Base-by-base conservation (phyloP, 2,113 vertebrate genomes). In the Hemichromis elongatus region DNA sequence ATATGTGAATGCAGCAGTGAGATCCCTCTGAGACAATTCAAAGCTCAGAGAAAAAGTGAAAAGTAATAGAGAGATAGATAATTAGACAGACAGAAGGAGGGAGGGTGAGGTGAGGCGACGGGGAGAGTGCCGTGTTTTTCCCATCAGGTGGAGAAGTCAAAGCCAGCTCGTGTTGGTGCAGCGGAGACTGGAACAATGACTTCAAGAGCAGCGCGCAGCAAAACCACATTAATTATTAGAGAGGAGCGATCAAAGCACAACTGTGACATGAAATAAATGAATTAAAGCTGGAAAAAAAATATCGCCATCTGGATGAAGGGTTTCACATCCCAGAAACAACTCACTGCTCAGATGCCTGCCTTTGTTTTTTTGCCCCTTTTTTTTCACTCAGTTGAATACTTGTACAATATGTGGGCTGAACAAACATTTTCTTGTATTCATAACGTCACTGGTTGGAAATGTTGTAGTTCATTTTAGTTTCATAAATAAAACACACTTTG, bases 241-340 rank as follows among this genome's bases (percentile, higher is more conserved):
- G 91, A 92, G 92, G 84, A 85, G 90, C 84, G 93, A 95, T 95
- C 95, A 95, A 95, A 95, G 94, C 93, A 66, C 91, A 88, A 94
- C 93, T 95, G 95, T 94, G 94, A 95, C 94, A 93, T 92, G 91
- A 94, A 94, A 95, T 95, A 95, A 93, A 95, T 94, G 92, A 95
- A 94, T 95, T 94, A 93, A 94, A 94, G 88, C 89, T 86, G 86
- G 87, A 85, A 94, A 92, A 93, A 92, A 94, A 92, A 95, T 90
- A 92, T 88, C 12, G 81, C 95, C 93, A 95, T 95, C 95, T 95
- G 95, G 94, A 93, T 89, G 6, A 80, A 92, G 90, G 81, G 85
- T 90, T 91, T 92, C 91, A 87, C 88, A 89, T 93, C 91, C 92
- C 92, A 87, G 86, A 93, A 90, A 89, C 89, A 91, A 81, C 85